A percentile compares a stretch with the other conserved stretches of the same genome.
Conservation (phyloP, 92 coral and sea anemone genomes). For the Zoanthus sociatus region DNA sequence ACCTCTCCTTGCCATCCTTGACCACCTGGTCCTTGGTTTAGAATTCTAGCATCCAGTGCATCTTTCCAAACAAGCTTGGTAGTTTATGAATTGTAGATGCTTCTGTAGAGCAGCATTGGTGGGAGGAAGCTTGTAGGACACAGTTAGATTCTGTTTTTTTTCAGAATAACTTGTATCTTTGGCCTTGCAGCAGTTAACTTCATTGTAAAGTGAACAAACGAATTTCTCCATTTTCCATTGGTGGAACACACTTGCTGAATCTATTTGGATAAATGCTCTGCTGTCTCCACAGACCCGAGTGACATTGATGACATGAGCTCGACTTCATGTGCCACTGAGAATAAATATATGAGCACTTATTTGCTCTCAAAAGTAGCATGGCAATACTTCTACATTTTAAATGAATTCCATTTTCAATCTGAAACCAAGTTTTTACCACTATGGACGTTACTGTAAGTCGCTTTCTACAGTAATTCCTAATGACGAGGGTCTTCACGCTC, state of each 20-base stretch:
- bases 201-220: slow-evolving; percentile 68
- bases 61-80: slow-evolving; percentile 68
- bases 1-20: slow-evolving; percentile 68
- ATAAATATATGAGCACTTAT: slow-evolving; percentile 56
- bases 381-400: slow-evolving; percentile 56
- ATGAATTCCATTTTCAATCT: too few relatives aligned
- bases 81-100: slow-evolving; percentile 66
- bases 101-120: slow-evolving; percentile 56
- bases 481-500: too few relatives aligned
- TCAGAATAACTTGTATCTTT: slow-evolving; percentile 65
- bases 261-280: slow-evolving; percentile 38
- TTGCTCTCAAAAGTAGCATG: slow-evolving; percentile 52
- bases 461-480: too few relatives aligned
- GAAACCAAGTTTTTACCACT: too few relatives aligned
- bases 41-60: slow-evolving; percentile 54
- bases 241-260: slow-evolving; percentile 60
- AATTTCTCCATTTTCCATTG: slow-evolving; percentile 46
- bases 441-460: too few relatives aligned
- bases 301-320: slow-evolving; percentile 49
- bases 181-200: slow-evolving; percentile 31
- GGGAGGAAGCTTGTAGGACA: slow-evolving; percentile 74
- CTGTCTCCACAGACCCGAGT: slow-evolving; percentile 45
- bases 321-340: slow-evolving; percentile 65
- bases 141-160: slow-evolving; percentile 54
- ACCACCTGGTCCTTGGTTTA: slow-evolving; percentile 49